A percentile compares a stretch with the other conserved stretches of the same genome.
These are phyloP conservation scores for Oscarella lobularis DNA, from an alignment of 37 sponge, comb jelly and placozoan species.

Conservation along the genomic window DNA sequence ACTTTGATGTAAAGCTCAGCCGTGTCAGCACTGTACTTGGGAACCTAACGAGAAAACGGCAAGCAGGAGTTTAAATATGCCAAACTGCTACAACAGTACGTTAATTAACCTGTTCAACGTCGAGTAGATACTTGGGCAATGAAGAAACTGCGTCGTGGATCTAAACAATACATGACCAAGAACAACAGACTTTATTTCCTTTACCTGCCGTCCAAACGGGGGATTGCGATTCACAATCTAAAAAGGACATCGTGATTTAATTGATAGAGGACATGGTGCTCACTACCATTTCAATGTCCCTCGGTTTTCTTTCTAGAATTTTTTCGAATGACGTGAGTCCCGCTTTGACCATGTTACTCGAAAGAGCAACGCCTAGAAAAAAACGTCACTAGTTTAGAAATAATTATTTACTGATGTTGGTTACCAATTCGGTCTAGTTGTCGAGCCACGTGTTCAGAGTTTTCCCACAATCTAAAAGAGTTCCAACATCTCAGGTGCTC, in stretches of 20 bases:
- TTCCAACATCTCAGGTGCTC: no score
- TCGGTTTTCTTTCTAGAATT: slow-evolving; percentile 52
- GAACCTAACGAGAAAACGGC: background rate
- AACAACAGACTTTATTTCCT: background rate
- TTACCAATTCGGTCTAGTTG: slow-evolving; percentile 89
- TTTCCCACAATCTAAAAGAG: slow-evolving; percentile 79
- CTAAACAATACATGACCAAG: slow-evolving; percentile 7
- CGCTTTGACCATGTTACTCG: slow-evolving; percentile 92
- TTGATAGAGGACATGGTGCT: slow-evolving; percentile 5
- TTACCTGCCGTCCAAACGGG: slow-evolving; percentile 83
- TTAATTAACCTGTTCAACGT: slow-evolving; percentile 36
- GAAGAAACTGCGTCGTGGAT: slow-evolving; percentile 51
- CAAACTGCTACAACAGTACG: no score
- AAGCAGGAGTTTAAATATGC: background rate
- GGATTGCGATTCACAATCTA: slow-evolving; percentile 83
- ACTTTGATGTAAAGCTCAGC: background rate
- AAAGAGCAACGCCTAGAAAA: slow-evolving; percentile 21
- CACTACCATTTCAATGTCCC: slow-evolving; percentile 90
- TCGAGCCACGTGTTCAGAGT: slow-evolving; percentile 75
- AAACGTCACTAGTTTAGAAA: background rate
- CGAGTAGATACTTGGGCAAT: slow-evolving; percentile 50
- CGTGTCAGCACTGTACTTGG: background rate
- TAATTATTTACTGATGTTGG: no score
- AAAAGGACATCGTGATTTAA: background rate
- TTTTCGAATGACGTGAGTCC: slow-evolving; percentile 70